Base-by-base conservation (phyloP, 92 coral and sea anemone species). In the Bergia puertoricense region DNA sequence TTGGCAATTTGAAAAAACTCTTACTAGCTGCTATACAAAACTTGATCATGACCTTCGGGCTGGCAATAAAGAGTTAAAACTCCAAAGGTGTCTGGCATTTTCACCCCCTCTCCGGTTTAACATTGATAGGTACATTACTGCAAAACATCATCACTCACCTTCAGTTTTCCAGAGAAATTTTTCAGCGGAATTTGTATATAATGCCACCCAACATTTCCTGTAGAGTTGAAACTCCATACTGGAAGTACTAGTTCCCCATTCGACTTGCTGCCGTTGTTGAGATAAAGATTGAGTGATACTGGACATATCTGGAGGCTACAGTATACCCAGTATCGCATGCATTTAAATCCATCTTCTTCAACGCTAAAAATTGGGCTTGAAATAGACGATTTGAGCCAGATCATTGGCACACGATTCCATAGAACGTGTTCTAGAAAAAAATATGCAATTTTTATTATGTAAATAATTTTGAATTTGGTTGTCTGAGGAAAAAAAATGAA, bases 151-250 rank as follows among this genome's bases (percentile, higher is more conserved):
- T 67, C n/a, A n/a, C 67, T n/a, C 15, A 79, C 82, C n/a, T 51
- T 30, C 38, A 38, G 67, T 14, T 46, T 22, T 50, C 82, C 41
- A 14, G 66, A 8, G 40, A 44, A 79, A 9, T 9, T 9, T 0
- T 50, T 50, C 18, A 79, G 43, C 1, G 82, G 82, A 38, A 79
- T n/a, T 54, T 79, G 82, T 67, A 46, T 67, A 15, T 79, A 79
- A 8, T 50, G 82, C 82, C 82, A 79, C 1, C n/a, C 23, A 23
- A 6, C 65, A 20, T 4, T 11, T 41, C 42, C 16, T 8, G 66
- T 79, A 0, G 65, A 79, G 8, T 79, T 79, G 20, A 48, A 79
- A 14, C 20, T 79, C 82, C 82, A 79, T 6, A 30, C 65, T 23
- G 82, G 67, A 46, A 43, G 30, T 30, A 30, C 30, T 30, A 30